Base-by-base conservation (phyloP, 1,140 invertebrate species). In the Oscheius sp. region DNA sequence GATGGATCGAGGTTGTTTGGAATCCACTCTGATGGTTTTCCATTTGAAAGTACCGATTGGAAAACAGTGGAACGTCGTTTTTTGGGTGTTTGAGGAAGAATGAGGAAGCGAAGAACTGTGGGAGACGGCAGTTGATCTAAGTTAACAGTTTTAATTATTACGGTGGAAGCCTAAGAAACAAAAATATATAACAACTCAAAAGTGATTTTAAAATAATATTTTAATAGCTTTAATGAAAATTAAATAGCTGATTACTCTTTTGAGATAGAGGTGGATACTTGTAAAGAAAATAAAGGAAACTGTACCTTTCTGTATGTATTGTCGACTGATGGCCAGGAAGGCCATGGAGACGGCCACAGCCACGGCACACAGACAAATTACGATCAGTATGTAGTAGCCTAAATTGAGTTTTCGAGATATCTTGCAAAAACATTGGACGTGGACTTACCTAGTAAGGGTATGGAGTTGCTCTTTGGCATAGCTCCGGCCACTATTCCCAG, bases 311-410 rank as follows among this genome's bases (percentile, higher is more conserved):
- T 83, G 74, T 32, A 82, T 82, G 35, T 79, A 75, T 23, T 81
- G 62, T 64, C 74, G 58, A 35, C 68, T 77, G 7, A 78, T 42
- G 13, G 69, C 75, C 42, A 82, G 62, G 35, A 84, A 77, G 0
- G 69, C 69, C 82, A 82, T 82, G 4, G 73, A 80, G 29, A 82
- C 68, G 2, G 59, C 77, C 2, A 82, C 80, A 15, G 70, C 80
- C 0, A 79, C 45, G 15, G 80, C 80, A 59, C 79, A 81, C 20
- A 82, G 52, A 28, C 84, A 38, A 35, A 82, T 82, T n/a, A 78
- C 75, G 4, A 66, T 74, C 31, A 82, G 74, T 64, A 82, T 82
- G 64, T 82, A 82, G 46, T 81, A 84, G 35, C 70, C 70, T 73
- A 29, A 73, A 73, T 23, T 68, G 13, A 13, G 13, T n/a, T 13